These are phyloP conservation scores for Syrrhaptes paradoxus DNA, from an alignment of 2,113 vertebrate genomes.

Conservation along the genomic window DNA sequence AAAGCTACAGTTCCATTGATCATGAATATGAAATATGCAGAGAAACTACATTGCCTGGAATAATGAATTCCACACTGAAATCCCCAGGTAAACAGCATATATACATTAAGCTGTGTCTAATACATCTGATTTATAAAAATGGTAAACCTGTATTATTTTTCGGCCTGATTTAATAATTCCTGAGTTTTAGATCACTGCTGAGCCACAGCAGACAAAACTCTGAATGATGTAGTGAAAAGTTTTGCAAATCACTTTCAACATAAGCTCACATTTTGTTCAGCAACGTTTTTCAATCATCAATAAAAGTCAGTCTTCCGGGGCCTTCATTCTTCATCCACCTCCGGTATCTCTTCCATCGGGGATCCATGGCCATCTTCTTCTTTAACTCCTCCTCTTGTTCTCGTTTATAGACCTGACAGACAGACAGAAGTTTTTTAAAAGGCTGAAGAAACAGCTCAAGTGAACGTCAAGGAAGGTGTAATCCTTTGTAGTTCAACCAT, in stretches of 20 bases:
- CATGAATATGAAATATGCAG: not conserved
- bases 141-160: constrained; percentile 67
- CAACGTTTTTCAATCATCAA: constrained; percentile 83
- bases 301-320: constrained; percentile 90
- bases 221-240: constrained; percentile 53
- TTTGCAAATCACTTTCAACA: not conserved
- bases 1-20: not conserved
- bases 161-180: constrained; percentile 66
- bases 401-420: constrained; percentile 82
- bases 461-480: not conserved
- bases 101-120: constrained; percentile 47
- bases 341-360: constrained; percentile 95
- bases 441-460: not conserved
- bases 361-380: constrained; percentile 92
- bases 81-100: constrained; percentile 64
- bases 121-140: constrained; percentile 55
- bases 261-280: not conserved
- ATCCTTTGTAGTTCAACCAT: not conserved
- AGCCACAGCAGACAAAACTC: constrained; percentile 61
- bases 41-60: constrained; percentile 43
- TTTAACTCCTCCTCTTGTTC: constrained; percentile 97
- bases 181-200: constrained; percentile 68
- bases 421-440: not conserved
- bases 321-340: constrained; percentile 98
- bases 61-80: constrained; percentile 45